These are phyloP conservation scores for Tipula lateralis DNA, from an alignment of 2,888 invertebrate species.

Conservation along the genomic window DNA sequence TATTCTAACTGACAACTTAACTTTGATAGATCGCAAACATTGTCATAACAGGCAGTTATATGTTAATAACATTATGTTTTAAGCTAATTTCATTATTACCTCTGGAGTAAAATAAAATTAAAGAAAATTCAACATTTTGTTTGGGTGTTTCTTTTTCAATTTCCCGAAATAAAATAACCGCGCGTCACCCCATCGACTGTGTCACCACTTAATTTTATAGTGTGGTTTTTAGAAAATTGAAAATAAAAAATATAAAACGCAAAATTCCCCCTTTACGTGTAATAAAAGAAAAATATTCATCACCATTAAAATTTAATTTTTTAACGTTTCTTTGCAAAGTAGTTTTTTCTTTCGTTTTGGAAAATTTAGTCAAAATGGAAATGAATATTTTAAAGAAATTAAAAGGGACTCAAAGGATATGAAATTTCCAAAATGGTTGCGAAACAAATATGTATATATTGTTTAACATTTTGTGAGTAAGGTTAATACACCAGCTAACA, in stretches of 20 bases:
- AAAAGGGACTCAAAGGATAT: constrained; percentile 11
- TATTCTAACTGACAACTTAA: too few species aligned
- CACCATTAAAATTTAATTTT: constrained; percentile 24
- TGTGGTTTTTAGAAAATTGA: constrained; percentile 19
- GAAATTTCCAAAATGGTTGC: background rate
- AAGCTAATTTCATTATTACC: constrained; percentile 11
- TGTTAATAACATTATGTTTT: background rate
- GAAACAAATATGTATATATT: background rate
- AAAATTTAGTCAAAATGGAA: background rate
- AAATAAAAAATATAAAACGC: background rate
- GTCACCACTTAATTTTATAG: background rate
- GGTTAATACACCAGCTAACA: background rate
- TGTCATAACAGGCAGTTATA: background rate
- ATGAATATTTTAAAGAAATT: constrained; percentile 19
- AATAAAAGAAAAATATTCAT: background rate
- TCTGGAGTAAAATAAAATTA: background rate
- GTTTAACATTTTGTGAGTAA: background rate
- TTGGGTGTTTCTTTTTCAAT: background rate
- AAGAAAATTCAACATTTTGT: background rate
- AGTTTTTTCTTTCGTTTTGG: background rate
- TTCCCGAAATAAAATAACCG: background rate
- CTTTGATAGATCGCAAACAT: background rate
- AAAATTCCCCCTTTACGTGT: background rate
- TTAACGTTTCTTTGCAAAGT: background rate
- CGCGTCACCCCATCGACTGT: background rate